Base-by-base conservation (phyloP, 2,888 invertebrate genomes). In the Aplocera efformata region DNA sequence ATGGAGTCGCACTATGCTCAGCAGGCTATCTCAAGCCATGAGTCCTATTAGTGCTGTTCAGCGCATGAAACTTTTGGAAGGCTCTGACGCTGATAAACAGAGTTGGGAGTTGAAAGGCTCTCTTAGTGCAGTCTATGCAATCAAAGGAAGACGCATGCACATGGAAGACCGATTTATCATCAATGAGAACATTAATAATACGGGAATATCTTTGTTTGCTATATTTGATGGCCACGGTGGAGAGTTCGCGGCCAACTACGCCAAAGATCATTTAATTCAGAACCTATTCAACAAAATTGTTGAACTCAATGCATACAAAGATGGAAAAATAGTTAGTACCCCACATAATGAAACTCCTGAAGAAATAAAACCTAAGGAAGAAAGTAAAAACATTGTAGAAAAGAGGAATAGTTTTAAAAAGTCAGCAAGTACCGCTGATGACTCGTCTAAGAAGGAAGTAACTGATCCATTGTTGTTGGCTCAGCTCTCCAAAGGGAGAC, bases 221-320 rank as follows among this genome's bases (percentile, higher is more conserved):
- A 93, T 98, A 55, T 98, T 97, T 75, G 98, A 98, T 83, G 98
- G 98, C 0, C 98, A 98, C 76, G 98, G 98, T 33, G 98, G 98
- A 25, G 96, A 97, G 86, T 96, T 96, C 88, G 97, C 97, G 34
- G 97, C 97, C 10, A 95, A 97, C 71, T 98, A 95, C 84, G 96
- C 96, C 34, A 94, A 94, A 72, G 96, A 97, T 60, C 94, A 96
- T 58, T 89, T 98, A 9, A 93, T 97, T 50, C 93, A 94, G 70
- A 95, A 92, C 69, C 88, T 96, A 33, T 92, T 91, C 60, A 92
- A 92, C 65, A 94, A 94, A 84, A 91, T 96, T 29, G 89, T 92
- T 17, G 93, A 94, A 69, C 83, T 94, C 37, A 92, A 93, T 76
- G 91, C 92, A 60, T 84, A 92, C 50, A 90, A 92, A 55, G 88